These are phyloP conservation scores for Mormoops blainvillei DNA, from an alignment of 2,113 vertebrate genomes.

Conservation along the genomic window DNA sequence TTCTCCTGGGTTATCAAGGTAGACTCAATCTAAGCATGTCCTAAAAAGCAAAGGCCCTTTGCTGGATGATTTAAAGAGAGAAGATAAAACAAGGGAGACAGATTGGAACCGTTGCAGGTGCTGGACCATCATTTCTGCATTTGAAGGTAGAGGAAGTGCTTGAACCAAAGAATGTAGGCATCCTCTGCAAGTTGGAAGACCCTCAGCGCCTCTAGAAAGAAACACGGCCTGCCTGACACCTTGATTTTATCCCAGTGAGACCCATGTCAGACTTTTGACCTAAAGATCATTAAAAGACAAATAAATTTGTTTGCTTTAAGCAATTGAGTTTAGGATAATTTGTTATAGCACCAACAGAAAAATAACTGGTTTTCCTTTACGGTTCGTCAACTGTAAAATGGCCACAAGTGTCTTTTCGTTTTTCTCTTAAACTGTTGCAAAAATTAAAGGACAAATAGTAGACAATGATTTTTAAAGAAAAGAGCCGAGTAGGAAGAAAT, in stretches of 20 bases:
- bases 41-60: neutral
- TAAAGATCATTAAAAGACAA: neutral
- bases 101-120: neutral
- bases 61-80: neutral
- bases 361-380: neutral
- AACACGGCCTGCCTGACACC: neutral
- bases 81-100: neutral
- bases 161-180: neutral
- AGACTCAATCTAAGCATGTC: neutral
- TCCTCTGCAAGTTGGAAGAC: neutral
- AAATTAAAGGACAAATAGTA: neutral
- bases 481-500: neutral
- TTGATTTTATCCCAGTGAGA: neutral
- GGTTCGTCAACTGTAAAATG: neutral
- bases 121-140: neutral
- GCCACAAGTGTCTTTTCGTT: neutral
- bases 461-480: neutral
- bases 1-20: neutral
- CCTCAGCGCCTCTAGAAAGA: neutral
- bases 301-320: neutral
- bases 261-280: neutral
- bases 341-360: neutral
- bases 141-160: neutral
- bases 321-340: neutral
- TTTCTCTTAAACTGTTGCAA: neutral